Percentiles rank a stretch among this genome's conserved stretches.
These are phyloP conservation scores for Euproctis similis DNA, from an alignment of 2,888 invertebrate genomes.

Conservation along the genomic window DNA sequence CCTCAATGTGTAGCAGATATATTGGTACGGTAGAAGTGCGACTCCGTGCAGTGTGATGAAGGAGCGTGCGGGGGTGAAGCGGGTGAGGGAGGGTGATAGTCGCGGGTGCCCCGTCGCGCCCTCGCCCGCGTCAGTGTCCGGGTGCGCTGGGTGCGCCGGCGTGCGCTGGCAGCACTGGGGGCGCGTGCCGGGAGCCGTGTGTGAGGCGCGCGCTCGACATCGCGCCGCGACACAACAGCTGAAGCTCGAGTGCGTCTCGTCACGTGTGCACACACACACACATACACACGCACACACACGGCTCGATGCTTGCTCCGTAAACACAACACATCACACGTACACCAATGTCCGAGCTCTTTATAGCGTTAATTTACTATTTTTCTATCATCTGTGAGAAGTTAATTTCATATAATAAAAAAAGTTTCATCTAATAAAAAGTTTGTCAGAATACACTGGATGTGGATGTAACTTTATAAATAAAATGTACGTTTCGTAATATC, in stretches of 20 bases:
- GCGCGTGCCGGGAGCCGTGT: conserved; percentile 21
- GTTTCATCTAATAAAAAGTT: too few species aligned
- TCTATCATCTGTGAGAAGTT: conserved; percentile 37
- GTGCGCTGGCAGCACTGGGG: conserved; percentile 10
- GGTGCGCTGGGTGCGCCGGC: too few species aligned
- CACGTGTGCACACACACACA: conserved; percentile 29
- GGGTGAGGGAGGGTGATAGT: conserved; percentile 7
- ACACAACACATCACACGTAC: conserved; percentile 32
- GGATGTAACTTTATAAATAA: too few species aligned
- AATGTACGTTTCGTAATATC: too few species aligned
- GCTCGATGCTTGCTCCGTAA: conserved; percentile 38
- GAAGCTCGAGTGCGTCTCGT: conserved; percentile 34
- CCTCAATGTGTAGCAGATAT: too few species aligned
- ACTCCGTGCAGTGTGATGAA: not conserved
- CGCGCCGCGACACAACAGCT: conserved; percentile 34
- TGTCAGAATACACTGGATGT: too few species aligned
- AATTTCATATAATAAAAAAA: too few species aligned
- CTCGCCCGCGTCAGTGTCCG: conserved; percentile 13
- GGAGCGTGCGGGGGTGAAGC: conserved; percentile 5
- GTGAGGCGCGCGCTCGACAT: conserved; percentile 14
- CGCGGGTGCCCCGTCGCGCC: conserved; percentile 22
- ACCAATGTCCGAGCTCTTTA: conserved; percentile 20
- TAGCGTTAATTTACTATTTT: conserved; percentile 34
- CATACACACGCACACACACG: conserved; percentile 15
- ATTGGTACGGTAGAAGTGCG: too few species aligned